A percentile compares a stretch with the other conserved stretches of the same genome.
These are phyloP conservation scores for Strongylocentrotus purpuratus DNA, from an alignment of 35 echinoderm and acorn worm species.

Conservation along the genomic window DNA sequence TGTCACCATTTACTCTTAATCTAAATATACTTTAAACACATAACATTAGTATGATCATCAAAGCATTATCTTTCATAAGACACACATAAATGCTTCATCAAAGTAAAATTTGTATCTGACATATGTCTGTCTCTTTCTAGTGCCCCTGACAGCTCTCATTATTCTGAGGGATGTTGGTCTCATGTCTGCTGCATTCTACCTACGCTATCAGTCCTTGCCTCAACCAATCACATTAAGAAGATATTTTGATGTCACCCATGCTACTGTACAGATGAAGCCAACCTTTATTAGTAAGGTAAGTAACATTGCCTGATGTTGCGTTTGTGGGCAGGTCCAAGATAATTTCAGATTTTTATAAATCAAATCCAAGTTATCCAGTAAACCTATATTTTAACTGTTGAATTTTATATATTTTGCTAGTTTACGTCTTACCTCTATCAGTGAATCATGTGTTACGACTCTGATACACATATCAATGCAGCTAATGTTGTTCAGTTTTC, in stretches of 20 bases:
- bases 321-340: background rate
- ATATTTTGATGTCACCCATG: slow-evolving; percentile 92
- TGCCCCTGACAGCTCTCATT: slow-evolving; percentile 79
- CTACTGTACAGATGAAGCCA: slow-evolving; percentile 85
- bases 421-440: too few species aligned
- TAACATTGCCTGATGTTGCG: background rate
- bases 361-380: background rate
- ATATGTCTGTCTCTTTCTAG: slow-evolving; percentile 40
- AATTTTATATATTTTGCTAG: too few species aligned
- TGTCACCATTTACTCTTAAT: too few species aligned
- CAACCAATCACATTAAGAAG: slow-evolving; percentile 69
- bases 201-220: slow-evolving; percentile 82
- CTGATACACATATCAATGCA: too few species aligned
- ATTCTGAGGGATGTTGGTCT: slow-evolving; percentile 74
- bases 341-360: background rate
- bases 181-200: slow-evolving; percentile 67
- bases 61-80: too few species aligned
- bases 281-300: slow-evolving; percentile 92
- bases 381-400: background rate
- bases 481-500: too few species aligned
- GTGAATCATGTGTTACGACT: too few species aligned
- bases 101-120: too few species aligned
- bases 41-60: too few species aligned
- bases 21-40: too few species aligned
- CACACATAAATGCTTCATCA: too few species aligned